Percentiles rank a stretch among this genome's conserved stretches.
Conservation (phyloP, 2,113 vertebrate species). For the Brienomyrus longianalis region DNA sequence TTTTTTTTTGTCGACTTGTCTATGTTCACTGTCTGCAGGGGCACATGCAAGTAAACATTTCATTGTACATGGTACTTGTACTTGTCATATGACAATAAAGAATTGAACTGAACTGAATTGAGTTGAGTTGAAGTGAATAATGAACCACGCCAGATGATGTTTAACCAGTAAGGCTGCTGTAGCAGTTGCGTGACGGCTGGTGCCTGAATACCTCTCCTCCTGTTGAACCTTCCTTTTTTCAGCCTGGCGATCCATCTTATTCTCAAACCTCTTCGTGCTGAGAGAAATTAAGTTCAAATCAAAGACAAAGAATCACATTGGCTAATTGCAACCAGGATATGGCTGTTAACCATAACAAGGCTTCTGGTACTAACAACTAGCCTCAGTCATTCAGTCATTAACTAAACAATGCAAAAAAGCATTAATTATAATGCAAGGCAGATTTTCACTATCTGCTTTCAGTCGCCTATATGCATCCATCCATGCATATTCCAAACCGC, state of each 20-base stretch:
- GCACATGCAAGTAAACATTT: too few relatives aligned
- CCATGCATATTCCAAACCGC: too few relatives aligned
- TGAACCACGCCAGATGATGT: neutral
- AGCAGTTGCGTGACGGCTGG: neutral
- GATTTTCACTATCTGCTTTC: neutral
- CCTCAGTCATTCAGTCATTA: neutral
- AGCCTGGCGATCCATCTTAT: slow-evolving; percentile 62
- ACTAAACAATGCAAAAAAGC: neutral
- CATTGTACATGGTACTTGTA: too few relatives aligned
- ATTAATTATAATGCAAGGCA: neutral
- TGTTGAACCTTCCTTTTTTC: slow-evolving; percentile 70
- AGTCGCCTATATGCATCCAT: neutral
- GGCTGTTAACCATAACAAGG: neutral
- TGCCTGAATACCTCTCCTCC: slow-evolving; percentile 65
- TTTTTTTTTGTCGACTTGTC: too few relatives aligned
- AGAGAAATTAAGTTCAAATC: neutral
- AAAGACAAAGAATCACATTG: neutral
- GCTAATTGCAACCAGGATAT: neutral
- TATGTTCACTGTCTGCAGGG: too few relatives aligned
- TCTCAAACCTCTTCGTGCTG: slow-evolving; percentile 53
- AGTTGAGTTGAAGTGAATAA: neutral
- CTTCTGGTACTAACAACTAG: neutral
- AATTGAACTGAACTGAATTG: too few relatives aligned
- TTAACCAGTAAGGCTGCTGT: neutral
- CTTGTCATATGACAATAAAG: too few relatives aligned